Evolutionary conservation across 2,113 vertebrate species (phyloP).

Genomic region (Lynx canadensis): DNA sequence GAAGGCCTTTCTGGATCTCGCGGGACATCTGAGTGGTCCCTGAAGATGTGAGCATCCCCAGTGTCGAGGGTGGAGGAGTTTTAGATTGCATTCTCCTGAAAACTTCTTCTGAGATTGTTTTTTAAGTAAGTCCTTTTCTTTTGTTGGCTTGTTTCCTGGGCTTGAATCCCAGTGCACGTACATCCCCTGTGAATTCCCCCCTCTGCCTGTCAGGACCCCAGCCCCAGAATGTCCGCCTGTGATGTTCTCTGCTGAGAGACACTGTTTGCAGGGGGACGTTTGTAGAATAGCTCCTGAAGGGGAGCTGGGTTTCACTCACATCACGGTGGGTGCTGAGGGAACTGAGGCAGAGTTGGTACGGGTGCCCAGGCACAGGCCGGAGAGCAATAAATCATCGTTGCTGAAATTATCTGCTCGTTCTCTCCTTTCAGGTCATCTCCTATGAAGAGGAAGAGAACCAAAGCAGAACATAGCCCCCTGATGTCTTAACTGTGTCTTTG

Average conservation of each 20-base stretch:
- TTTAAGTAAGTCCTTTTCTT: background rate
- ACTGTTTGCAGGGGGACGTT: no score
- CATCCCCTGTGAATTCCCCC: no score
- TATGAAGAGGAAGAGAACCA: background rate
- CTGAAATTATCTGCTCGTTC: background rate
- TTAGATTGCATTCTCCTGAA: background rate
- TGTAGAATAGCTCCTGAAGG: background rate
- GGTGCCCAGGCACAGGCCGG: accelerated
- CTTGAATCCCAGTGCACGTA: background rate
- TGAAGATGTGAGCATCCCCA: background rate
- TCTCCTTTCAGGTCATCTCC: no score
- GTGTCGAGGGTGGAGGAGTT: background rate
- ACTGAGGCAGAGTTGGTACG: accelerated
- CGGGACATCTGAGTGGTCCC: accelerated
- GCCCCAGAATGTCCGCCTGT: background rate
- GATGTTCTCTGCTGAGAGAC: background rate
- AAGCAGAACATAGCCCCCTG: background rate
- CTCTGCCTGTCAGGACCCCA: accelerated
- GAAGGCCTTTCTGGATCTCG: no score
- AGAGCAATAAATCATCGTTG: accelerated
- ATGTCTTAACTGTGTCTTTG: background rate
- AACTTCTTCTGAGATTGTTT: background rate
- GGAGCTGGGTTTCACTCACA: no score
- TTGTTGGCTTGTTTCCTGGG: background rate
- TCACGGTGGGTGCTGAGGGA: accelerated